Evolutionary conservation across 2,888 invertebrate genomes (phyloP), one percentile per base, ranked within the genome.

Genomic region (Clostera curtula): DNA sequence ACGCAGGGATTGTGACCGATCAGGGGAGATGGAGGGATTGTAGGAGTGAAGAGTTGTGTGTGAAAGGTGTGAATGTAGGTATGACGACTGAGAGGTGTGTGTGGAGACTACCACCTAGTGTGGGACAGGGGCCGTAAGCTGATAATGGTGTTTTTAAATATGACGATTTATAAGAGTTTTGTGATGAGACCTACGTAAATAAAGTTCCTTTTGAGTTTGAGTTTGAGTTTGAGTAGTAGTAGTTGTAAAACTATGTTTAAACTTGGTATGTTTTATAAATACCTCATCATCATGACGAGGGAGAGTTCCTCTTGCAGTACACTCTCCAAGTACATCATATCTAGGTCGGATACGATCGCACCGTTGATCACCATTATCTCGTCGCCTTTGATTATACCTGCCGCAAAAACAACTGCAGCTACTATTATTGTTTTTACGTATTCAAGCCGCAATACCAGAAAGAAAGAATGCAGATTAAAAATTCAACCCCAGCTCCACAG

Each of bases 291-390:
- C 92, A 98, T 95, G 85, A 95, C 95, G 39, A 98, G 88, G 24
- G 94, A 92, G 42, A 94, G 89, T 66, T 96, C 96, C 74, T 97
- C 97, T 79, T 97, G 97, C 51, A 98, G 88, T 42, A 97, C 94
- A 66, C 95, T 95, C 82, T 98, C 98, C 70, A 98, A 89, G 87
- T 96, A 97, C 94, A 98, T 97, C 97, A 98, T 98, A 88, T 98
- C 98, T 85, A 98, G 88, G 86, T 98, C 97, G 63, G 96, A 95
- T 51, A 98, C 97, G 74, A 97, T 95, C 56, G 97, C 96, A 47
- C 97, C 96, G 86, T 98, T 98, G 85, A 98, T 97, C 75, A 98
- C 96, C 92, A 98, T 95, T 76, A 98, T 97, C 87, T 98, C 98
- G 84, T 98, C 98, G 60, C 97, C 93, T 86, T 96, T 95, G 79